Base-by-base conservation (phyloP, 1,140 invertebrate genomes). In the Formica exsecta region DNA sequence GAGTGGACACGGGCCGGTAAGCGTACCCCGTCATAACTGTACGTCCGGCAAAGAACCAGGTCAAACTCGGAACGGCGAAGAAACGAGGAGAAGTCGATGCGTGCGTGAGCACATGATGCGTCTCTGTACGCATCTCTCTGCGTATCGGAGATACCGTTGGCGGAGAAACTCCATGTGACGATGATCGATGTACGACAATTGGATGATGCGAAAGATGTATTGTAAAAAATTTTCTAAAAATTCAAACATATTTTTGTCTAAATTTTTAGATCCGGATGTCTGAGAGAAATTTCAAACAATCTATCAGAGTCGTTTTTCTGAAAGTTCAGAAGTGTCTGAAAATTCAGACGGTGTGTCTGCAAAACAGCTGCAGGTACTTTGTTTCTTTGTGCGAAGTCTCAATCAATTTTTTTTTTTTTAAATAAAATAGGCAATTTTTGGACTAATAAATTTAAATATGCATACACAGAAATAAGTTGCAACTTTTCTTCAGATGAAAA, bases 1-100 rank as follows among this genome's bases (percentile, higher is more conserved):
- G 54, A 91, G 90, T 91, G 81, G 48, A 77, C 59, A 62, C 84
- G 29, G 48, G 3, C 29, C 29, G 87, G 38, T 89, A 79, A 83
- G 57, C 77, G 77, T 86, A 89, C 62, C 59, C 71, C 70, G 32
- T 86, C 84, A 65, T 89, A 80, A 89, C 75, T 81, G 48, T 54
- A 48, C 22, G 29, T 22, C 54, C 29, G 3, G 41, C 59, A 44
- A 48, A 19, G 68, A 87, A 68, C 22, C 68, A 48, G 79, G 79
- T 83, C 79, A 83, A 74, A 44, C 66, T 22, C 65, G 77, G 65
- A 44, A 81, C 79, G 54, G 54, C 29, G 36, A 48, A 71, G 77
- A 84, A 81, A 81, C 36, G 65, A 32, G 32, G 36, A 41, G 65
- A 59, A 48, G 71, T 38, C 71, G 16, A 6, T 36, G 76, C 54